Conservation (phyloP, 2,797 vertebrate genomes). For the Scleropages formosus region DNA sequence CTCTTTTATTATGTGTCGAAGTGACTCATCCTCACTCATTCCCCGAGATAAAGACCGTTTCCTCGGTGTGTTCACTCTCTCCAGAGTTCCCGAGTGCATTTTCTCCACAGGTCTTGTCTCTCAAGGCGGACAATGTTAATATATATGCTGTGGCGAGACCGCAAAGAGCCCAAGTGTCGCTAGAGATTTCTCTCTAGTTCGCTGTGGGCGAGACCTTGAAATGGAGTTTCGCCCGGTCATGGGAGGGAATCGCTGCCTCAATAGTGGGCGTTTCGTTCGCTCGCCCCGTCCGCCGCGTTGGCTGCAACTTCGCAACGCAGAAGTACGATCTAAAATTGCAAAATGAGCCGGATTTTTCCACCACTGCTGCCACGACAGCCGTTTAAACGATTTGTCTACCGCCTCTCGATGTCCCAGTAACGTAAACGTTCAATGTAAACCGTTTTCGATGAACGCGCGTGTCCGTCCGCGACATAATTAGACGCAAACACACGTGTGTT, state of each 20-base stretch:
- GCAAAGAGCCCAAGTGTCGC: not conserved
- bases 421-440: too few relatives aligned
- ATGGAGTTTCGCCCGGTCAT: conserved; percentile 29
- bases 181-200: not conserved
- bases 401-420: too few relatives aligned
- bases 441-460: too few relatives aligned
- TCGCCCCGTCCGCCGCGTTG: not conserved
- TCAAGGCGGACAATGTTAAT: conserved; percentile 30
- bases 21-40: conserved; percentile 73
- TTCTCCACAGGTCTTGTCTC: conserved; percentile 19
- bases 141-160: not conserved
- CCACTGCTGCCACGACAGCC: too few relatives aligned
- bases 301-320: too few relatives aligned
- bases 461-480: too few relatives aligned
- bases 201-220: conserved; percentile 13
- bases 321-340: too few relatives aligned
- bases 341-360: too few relatives aligned
- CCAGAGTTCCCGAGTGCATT: conserved; percentile 64
- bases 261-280: conserved; percentile 19
- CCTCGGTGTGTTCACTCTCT: conserved; percentile 62
- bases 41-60: conserved; percentile 66
- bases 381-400: too few relatives aligned
- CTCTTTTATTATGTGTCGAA: conserved; percentile 70
- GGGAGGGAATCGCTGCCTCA: conserved; percentile 14
- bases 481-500: too few relatives aligned